Base-by-base conservation (phyloP, 2,113 vertebrate species). In the Martes martes region DNA sequence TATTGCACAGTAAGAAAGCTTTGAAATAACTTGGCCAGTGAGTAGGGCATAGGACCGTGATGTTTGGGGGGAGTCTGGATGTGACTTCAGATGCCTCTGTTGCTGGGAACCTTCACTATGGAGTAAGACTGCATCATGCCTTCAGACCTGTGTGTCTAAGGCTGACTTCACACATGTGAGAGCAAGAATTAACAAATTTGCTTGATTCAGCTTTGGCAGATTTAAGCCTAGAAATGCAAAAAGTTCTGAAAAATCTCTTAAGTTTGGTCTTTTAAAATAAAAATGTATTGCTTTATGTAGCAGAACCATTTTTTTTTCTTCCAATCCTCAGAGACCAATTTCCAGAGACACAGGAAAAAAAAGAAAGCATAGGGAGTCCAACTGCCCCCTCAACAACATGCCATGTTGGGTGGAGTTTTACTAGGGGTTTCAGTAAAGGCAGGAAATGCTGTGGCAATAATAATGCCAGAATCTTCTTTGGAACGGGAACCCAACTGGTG, bases 351-450 rank as follows among this genome's bases (percentile, higher is more conserved):
- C 1, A 76, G 5, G 5, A 4, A 18, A 33, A 19, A 36, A 26
- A 79, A 47, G 61, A 88, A 61, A 33, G 7, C 47, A 39, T 0
- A 6, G 4, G 24, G 15, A 73, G 52, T 90, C 55, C 61, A 81
- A 76, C 31, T 84, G n/a, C 59, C 24, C 21, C 19, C 45, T 95
- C 52, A 33, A 87, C 33, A 31, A 5, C 2, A 2, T 26, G 11
- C 42, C 65, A 2, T 65, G 63, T n/a, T 47, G 33, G 1, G 11
- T 55, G 61, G 69, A 5, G 63, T 33, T 91, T 93, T n/a, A 47
- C 50, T 47, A 61, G 16, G 71, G 88, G 87, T 98, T 98, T 98
- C 92, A 96, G 97, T 92, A 97, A 97, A 97, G 97, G 87, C 95
- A 97, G 86, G 89, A 97, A 96, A 84, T 87, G 83, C 91, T 97